Evolutionary conservation across 2,797 vertebrate genomes (phyloP).

Genomic region (Premnoplex brunnescens): DNA sequence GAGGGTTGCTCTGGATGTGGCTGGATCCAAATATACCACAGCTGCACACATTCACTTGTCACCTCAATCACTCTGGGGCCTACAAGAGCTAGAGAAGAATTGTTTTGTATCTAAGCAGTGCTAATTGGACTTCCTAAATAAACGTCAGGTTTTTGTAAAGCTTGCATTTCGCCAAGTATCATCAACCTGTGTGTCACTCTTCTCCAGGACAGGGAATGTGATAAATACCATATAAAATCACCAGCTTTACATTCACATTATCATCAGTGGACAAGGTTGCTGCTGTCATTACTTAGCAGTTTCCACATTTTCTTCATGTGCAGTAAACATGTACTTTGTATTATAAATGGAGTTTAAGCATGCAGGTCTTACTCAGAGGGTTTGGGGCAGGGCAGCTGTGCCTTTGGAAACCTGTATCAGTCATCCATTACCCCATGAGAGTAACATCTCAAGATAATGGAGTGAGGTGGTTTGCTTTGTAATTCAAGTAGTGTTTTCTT

Average conservation of each 20-base stretch:
- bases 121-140: background rate
- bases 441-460: background rate
- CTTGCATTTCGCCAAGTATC: background rate
- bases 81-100: background rate
- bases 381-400: no score
- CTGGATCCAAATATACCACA: fast-evolving
- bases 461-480: background rate
- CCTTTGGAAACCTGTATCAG: background rate
- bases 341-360: background rate
- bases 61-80: background rate
- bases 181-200: background rate
- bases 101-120: background rate
- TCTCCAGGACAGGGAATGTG: background rate
- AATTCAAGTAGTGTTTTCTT: background rate
- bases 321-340: background rate
- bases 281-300: background rate
- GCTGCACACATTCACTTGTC: fast-evolving
- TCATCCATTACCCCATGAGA: background rate
- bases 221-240: background rate
- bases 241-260: background rate
- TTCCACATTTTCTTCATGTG: background rate
- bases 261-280: background rate
- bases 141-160: background rate
- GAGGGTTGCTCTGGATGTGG: background rate
- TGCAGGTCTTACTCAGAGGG: background rate